These are phyloP conservation scores for Haemorhous mexicanus DNA, from an alignment of 2,113 vertebrate genomes.

Conservation along the genomic window DNA sequence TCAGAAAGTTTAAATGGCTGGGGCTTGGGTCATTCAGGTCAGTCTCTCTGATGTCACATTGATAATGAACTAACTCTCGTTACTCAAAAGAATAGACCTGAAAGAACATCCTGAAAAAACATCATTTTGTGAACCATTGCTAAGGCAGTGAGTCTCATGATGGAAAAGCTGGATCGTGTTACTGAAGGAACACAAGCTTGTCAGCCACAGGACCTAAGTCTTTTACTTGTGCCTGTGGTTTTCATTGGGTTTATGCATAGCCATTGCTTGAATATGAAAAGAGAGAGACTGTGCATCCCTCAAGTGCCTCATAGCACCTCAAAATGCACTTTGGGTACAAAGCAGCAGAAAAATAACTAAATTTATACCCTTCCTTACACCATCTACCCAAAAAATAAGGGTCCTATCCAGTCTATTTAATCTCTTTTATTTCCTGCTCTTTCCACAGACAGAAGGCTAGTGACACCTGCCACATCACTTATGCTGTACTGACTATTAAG, in stretches of 20 bases:
- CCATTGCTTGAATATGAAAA: not conserved
- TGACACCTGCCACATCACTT: not conserved
- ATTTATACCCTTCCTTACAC: not conserved
- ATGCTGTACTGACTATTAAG: accelerated
- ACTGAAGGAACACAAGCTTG: not conserved
- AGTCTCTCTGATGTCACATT: not conserved
- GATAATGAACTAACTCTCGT: not conserved
- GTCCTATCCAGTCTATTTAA: not conserved
- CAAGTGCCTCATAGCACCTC: not conserved
- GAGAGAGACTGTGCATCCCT: not conserved
- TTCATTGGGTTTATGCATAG: not conserved
- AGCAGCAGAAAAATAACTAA: not conserved
- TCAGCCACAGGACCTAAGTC: not conserved
- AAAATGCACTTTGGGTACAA: not conserved
- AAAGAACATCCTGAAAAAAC: not conserved
- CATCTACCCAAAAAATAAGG: not conserved
- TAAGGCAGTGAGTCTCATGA: not conserved
- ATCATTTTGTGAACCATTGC: not conserved
- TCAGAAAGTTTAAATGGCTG: not conserved
- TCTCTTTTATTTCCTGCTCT: not conserved
- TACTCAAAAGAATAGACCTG: not conserved
- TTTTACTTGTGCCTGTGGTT: not conserved
- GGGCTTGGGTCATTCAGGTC: accelerated
- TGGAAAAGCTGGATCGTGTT: not conserved
- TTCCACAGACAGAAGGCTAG: not conserved